Base-by-base conservation (phyloP, 2,888 invertebrate species). In the Tenthredo notha region DNA sequence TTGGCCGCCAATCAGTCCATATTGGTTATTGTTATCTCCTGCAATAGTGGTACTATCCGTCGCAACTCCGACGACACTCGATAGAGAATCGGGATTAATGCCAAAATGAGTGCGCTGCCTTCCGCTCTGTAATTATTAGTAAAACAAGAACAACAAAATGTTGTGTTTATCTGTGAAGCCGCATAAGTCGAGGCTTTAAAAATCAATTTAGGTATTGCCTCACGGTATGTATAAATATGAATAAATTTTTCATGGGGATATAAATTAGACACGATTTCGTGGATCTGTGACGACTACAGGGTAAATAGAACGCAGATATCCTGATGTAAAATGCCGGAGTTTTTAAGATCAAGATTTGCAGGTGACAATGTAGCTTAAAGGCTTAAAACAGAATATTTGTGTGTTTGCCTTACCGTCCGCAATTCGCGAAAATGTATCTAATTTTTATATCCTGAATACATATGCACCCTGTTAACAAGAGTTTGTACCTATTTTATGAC, bases 1-100 rank as follows among this genome's bases (percentile, higher is more conserved):
- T 86, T 93, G 91, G 37, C 93, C 93, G 4, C 94, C 94, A 87
- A 94, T 93, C 61, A 94, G 94, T 70, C 93, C 92, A 88, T 94
- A 94, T 70, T 93, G 93, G 89, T 92, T 91, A 88, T 91, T 92
- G 89, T 90, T 92, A 88, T 91, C 90, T 87, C 91, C 91, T 84
- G 85, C 84, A 74, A 86, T 21, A 25, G 84, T 75, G 70, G 84
- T 75, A 82, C 72, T 84, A 89, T 86, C 75, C 87, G 88, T 84
- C 65, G 88, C 86, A 25, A 74, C 75, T 43, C 87, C 86, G 54
- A 40, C 58, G 25, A 47, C 47, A 18, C 33, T 85, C 18, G 89
- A 83, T 37, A 88, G 84, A 84, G 86, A 87, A 82, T 91, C 94
- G 91, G 90, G 90, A 84, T 91, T 91, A 87, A 85, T 89, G 86